Conservation (phyloP, 2,113 vertebrate species). For the Cheilinus undulatus region DNA sequence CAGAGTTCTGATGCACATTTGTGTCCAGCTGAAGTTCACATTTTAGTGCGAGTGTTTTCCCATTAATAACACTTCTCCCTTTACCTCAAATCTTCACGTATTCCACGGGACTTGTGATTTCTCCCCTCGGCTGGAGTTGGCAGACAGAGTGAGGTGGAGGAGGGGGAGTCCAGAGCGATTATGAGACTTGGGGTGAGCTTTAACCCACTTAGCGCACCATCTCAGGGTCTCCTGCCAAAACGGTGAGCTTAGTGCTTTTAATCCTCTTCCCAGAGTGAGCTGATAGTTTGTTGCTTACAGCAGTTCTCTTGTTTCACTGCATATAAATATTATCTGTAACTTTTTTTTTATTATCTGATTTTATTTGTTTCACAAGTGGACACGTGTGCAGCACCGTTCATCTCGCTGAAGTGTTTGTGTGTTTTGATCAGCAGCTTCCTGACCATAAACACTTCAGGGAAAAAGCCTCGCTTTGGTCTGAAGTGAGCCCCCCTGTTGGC, state of each 20-base stretch:
- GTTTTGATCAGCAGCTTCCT: slow-evolving; percentile 51
- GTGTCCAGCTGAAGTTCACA: slow-evolving; percentile 29
- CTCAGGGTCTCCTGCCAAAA: slow-evolving; percentile 78
- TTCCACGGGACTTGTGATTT: slow-evolving; percentile 49
- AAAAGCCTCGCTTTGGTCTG: slow-evolving; percentile 63
- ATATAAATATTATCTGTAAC: slow-evolving; percentile 38
- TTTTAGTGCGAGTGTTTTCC: slow-evolving; percentile 26
- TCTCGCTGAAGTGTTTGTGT: slow-evolving; percentile 11
- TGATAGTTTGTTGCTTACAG: slow-evolving; percentile 66
- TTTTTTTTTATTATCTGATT: slow-evolving; percentile 43
- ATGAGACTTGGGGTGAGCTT: slow-evolving; percentile 76
- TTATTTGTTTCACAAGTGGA: slow-evolving; percentile 25
- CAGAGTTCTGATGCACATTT: neutral
- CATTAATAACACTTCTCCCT: slow-evolving; percentile 15
- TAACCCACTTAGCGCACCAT: slow-evolving; percentile 84
- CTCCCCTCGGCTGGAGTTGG: slow-evolving; percentile 56
- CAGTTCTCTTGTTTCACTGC: slow-evolving; percentile 53
- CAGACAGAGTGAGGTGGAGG: slow-evolving; percentile 42
- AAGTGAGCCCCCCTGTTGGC: slow-evolving; percentile 54
- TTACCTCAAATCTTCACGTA: slow-evolving; percentile 25
- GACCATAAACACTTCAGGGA: slow-evolving; percentile 56
- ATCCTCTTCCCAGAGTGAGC: slow-evolving; percentile 74
- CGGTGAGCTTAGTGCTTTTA: slow-evolving; percentile 79
- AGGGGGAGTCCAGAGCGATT: slow-evolving; percentile 60
- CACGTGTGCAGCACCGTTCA: neutral